phyloP scores from a whole-genome alignment of 2,113 vertebrate genomes.

The Okapia johnstoni region DNA sequence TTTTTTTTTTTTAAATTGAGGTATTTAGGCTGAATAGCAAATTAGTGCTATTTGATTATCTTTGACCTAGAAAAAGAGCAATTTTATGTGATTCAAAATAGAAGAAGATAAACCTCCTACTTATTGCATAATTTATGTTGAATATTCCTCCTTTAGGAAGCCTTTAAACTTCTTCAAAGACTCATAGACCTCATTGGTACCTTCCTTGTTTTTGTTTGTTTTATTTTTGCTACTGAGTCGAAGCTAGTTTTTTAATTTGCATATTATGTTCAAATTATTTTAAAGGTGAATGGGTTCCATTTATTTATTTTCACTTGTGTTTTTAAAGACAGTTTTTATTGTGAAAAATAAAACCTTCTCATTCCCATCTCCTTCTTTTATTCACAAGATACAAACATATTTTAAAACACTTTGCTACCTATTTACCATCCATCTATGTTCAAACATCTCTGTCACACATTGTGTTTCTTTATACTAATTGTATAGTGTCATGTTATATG shows the following conservation, averaged over 20 bases:
- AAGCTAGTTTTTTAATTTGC: neutral
- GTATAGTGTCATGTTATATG: neutral
- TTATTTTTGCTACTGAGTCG: neutral
- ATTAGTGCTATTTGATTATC: neutral
- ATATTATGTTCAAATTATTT: neutral
- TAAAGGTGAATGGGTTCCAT: neutral
- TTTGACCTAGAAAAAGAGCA: neutral
- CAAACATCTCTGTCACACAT: neutral
- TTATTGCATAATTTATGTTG: neutral
- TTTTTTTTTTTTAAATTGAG: neutral
- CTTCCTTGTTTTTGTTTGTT: neutral
- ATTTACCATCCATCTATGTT: neutral
- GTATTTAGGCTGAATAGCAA: neutral
- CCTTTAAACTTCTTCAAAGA: neutral
- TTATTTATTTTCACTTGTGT: neutral
- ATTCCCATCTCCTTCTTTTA: neutral
- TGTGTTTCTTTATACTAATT: neutral
- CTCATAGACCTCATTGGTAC: rapidly evolving
- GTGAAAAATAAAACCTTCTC: neutral
- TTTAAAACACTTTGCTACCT: neutral
- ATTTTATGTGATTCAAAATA: neutral
- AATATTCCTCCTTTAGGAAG: neutral
- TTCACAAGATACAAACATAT: neutral
- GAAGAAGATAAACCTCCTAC: neutral
- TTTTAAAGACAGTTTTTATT: neutral